A percentile compares a stretch with the other conserved stretches of the same genome.
phyloP scores from a whole-genome alignment of 2,888 invertebrate species.

The Hartigia nigra region DNA sequence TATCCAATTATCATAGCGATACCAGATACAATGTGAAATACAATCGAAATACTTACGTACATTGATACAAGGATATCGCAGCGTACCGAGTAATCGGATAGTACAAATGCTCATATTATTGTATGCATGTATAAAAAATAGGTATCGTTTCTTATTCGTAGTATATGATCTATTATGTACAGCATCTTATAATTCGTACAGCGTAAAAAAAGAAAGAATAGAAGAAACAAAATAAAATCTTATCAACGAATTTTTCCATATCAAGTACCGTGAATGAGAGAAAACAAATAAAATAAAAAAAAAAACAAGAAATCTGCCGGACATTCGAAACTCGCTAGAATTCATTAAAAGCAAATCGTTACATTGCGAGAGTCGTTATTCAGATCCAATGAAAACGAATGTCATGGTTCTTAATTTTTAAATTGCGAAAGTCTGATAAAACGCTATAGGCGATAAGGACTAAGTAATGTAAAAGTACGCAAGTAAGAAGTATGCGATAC shows the following conservation, averaged over 20 bases:
- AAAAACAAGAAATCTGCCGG: neutral
- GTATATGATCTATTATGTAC: neutral
- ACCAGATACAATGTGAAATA: neutral
- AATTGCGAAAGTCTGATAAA: neutral
- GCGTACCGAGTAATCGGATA: neutral
- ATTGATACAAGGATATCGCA: neutral
- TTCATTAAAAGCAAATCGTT: neutral
- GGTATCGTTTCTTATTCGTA: neutral
- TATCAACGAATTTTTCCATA: neutral
- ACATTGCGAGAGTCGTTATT: neutral
- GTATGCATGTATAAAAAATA: neutral
- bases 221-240: neutral
- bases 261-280: neutral
- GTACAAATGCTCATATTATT: neutral
- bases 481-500: neutral
- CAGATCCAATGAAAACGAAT: neutral
- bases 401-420: neutral
- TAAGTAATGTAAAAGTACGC: neutral
- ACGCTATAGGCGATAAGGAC: neutral
- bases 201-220: neutral
- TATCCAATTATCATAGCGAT: neutral
- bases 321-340: neutral
- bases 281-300: neutral
- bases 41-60: neutral
- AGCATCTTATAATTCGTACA: neutral